Evolutionary conservation across 2,113 vertebrate species (phyloP).

Genomic region (Vombatus ursinus): DNA sequence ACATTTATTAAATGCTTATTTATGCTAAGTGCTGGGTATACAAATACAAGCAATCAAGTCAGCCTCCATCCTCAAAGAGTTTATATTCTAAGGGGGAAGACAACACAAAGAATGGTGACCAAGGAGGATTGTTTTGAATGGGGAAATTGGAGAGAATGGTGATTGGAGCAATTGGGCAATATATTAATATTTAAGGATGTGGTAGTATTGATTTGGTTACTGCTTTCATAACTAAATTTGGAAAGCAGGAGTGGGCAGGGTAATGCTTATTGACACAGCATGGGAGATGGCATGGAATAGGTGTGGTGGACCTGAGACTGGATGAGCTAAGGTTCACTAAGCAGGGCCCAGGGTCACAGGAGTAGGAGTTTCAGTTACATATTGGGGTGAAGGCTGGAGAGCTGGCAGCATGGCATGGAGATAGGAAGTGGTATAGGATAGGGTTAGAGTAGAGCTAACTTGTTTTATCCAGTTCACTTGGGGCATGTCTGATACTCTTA

Average conservation of each 20-base stretch:
- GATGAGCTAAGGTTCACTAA: neutral
- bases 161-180: neutral
- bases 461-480: neutral
- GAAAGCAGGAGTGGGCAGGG: neutral
- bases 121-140: neutral
- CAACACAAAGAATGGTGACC: neutral
- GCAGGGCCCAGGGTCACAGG: neutral
- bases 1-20: neutral
- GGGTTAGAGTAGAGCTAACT: neutral
- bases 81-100: neutral
- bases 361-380: neutral
- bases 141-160: neutral
- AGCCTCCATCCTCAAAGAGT: neutral
- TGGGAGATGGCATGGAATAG: neutral
- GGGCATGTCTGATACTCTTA: neutral
- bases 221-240: neutral
- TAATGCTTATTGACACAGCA: neutral
- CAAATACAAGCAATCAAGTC: no score
- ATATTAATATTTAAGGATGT: neutral
- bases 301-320: neutral
- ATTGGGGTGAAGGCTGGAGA: neutral
- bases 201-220: neutral
- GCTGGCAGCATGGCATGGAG: neutral
- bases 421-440: neutral
- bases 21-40: neutral